Evolutionary conservation across 2,113 vertebrate genomes (phyloP).

Genomic region (Laticauda laticaudata): DNA sequence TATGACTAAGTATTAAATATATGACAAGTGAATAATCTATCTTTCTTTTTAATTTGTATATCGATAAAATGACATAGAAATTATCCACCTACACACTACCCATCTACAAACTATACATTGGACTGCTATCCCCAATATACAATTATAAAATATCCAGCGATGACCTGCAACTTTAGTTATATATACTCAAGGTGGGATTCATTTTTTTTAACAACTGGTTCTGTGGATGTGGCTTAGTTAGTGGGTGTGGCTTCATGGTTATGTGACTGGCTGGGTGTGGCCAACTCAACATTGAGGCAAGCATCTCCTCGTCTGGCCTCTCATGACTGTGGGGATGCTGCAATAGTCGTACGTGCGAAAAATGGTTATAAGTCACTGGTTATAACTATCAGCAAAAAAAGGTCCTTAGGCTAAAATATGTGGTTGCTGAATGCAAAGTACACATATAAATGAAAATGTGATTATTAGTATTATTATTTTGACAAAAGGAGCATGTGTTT

Average conservation of each 20-base stretch:
- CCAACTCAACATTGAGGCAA: too few relatives aligned
- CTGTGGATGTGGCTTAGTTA: too few relatives aligned
- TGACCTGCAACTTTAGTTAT: neutral
- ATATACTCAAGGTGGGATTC: neutral
- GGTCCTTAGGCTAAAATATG: slow-evolving; percentile 4
- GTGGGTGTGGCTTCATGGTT: too few relatives aligned
- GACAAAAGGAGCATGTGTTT: neutral
- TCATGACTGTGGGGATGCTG: too few relatives aligned
- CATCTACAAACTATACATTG: neutral
- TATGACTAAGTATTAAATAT: neutral
- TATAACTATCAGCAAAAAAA: neutral
- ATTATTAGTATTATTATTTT: neutral
- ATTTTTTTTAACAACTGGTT: too few relatives aligned
- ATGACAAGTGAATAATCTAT: neutral
- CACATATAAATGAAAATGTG: neutral
- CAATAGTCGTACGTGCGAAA: too few relatives aligned
- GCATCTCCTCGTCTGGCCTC: too few relatives aligned
- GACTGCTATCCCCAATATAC: neutral
- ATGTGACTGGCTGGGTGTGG: too few relatives aligned
- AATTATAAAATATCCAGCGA: neutral
- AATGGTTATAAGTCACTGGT: too few relatives aligned
- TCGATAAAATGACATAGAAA: neutral
- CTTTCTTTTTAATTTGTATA: neutral
- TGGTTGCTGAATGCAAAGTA: neutral
- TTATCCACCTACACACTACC: neutral